These are phyloP conservation scores for Mamestra configurata DNA, from an alignment of 1,140 invertebrate genomes.

Conservation along the genomic window DNA sequence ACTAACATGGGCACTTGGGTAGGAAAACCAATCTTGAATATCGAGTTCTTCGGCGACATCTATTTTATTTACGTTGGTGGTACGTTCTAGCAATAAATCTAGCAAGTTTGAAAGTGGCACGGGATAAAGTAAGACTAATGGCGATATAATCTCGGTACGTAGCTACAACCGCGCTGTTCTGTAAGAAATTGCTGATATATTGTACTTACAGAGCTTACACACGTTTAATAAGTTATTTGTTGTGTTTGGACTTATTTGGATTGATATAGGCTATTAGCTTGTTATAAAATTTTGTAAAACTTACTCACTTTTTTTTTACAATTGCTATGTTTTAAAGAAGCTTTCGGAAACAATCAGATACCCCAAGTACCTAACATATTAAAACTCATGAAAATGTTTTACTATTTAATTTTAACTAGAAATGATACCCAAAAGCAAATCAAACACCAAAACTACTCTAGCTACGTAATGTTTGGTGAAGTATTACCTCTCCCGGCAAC, in stretches of 20 bases:
- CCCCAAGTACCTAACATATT: no score
- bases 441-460: not conserved
- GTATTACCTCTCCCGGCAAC: conserved; percentile 31
- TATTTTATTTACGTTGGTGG: conserved; percentile 12
- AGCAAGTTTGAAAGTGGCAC: conserved; percentile 43
- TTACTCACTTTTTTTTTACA: no score
- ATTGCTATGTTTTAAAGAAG: no score
- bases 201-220: not conserved
- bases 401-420: not conserved
- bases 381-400: not conserved
- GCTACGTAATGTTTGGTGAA: conserved; percentile 17
- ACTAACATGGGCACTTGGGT: not conserved
- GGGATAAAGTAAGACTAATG: conserved; percentile 48
- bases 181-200: conserved; percentile 30
- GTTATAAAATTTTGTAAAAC: no score
- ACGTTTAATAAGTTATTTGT: not conserved
- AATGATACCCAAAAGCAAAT: not conserved
- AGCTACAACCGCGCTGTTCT: conserved; percentile 3
- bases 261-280: not conserved
- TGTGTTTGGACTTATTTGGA: not conserved
- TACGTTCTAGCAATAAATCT: conserved; percentile 40
- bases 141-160: conserved; percentile 37
- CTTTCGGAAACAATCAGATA: no score
- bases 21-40: not conserved
- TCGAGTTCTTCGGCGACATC: not conserved